These are phyloP conservation scores for Dendrolimus pini DNA, from an alignment of 2,888 invertebrate species.

Conservation along the genomic window DNA sequence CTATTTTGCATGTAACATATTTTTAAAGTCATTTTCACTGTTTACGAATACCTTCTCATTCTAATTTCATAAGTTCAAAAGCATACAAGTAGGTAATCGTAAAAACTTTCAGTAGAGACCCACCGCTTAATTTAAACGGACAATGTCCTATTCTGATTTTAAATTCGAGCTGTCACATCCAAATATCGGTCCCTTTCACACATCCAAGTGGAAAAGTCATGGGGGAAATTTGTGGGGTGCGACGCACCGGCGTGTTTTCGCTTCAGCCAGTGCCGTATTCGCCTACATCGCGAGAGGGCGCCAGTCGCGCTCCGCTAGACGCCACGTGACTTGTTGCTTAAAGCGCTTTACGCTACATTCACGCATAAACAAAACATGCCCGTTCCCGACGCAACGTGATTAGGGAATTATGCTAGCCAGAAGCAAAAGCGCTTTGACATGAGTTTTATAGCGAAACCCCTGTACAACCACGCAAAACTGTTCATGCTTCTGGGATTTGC, in stretches of 20 bases:
- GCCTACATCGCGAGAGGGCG: conserved; percentile 71
- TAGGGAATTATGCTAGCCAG: conserved; percentile 3
- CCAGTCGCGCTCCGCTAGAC: conserved; percentile 37
- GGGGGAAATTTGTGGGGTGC: conserved; percentile 71
- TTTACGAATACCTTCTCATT: too few relatives aligned
- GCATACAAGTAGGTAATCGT: too few relatives aligned
- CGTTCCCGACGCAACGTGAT: conserved; percentile 29
- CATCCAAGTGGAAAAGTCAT: conserved; percentile 67
- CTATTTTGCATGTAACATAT: too few relatives aligned
- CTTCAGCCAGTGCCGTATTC: conserved; percentile 63
- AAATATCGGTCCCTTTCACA: conserved; percentile 39
- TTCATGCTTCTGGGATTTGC: conserved; percentile 56
- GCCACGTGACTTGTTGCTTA: conserved; percentile 68
- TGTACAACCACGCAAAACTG: conserved; percentile 58
- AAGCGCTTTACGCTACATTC: conserved; percentile 22
- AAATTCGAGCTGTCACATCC: conserved; percentile 33
- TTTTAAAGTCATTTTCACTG: too few relatives aligned
- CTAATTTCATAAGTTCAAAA: too few relatives aligned
- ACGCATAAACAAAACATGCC: conserved; percentile 38
- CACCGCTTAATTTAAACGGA: background rate
- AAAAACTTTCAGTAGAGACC: too few relatives aligned
- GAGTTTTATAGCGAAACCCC: conserved; percentile 59
- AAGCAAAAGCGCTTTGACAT: conserved; percentile 33
- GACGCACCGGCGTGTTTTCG: conserved; percentile 65
- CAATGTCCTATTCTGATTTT: background rate